Conservation (phyloP, 2,888 invertebrate species). For the Emesis furor region DNA sequence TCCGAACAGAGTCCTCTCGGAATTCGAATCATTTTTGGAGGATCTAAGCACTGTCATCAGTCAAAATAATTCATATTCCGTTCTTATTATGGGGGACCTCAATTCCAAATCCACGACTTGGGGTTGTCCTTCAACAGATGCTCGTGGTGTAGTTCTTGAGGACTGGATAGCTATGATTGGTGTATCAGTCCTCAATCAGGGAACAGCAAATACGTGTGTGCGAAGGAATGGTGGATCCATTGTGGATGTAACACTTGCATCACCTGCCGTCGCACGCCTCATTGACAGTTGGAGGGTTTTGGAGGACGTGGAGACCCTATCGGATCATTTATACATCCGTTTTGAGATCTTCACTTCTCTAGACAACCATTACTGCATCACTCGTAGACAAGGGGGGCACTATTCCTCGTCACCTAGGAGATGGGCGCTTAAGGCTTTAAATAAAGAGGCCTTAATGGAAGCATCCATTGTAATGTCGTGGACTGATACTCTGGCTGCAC, state of each 20-base stretch:
- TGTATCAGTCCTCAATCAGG: conserved; percentile 52
- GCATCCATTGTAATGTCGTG: background rate
- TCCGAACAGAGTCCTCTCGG: background rate
- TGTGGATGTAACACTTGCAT: conserved; percentile 1
- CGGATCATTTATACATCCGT: background rate
- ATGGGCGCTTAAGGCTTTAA: background rate
- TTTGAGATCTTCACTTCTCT: background rate
- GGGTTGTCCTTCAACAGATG: conserved; percentile 49
- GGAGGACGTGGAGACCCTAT: background rate
- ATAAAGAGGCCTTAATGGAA: conserved; percentile 1
- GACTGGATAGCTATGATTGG: conserved; percentile 50
- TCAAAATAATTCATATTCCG: background rate
- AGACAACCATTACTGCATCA: background rate
- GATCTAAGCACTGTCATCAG: background rate
- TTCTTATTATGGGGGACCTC: background rate
- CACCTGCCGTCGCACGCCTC: background rate
- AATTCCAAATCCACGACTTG: conserved; percentile 33
- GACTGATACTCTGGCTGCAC: too few species aligned
- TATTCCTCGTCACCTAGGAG: background rate
- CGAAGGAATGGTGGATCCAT: conserved; percentile 61
- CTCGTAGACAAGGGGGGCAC: background rate
- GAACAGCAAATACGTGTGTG: conserved; percentile 34
- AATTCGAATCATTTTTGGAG: background rate
- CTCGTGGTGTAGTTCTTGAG: conserved; percentile 43
- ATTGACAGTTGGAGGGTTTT: background rate